Evolutionary conservation across 2,797 vertebrate species (phyloP).

Genomic region (Glyptemys insculpta): DNA sequence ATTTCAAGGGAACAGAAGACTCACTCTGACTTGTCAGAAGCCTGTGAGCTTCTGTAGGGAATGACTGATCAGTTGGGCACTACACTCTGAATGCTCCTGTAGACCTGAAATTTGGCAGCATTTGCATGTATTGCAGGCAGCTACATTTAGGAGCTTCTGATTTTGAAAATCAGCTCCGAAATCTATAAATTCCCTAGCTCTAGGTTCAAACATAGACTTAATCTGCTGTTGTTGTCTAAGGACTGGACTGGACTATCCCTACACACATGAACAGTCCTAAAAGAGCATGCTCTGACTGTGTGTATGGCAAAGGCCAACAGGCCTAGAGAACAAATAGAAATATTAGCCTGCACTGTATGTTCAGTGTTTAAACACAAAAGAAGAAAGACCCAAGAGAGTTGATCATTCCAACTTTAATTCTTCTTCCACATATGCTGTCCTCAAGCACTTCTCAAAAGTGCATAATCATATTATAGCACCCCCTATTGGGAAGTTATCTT

Average conservation of each 20-base stretch:
- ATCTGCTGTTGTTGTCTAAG: constrained; percentile 1
- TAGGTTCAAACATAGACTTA: constrained; percentile 8
- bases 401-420: not conserved
- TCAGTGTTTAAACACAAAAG: not conserved
- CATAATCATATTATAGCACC: not conserved
- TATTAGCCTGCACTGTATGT: not conserved
- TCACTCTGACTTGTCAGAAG: constrained; percentile 10
- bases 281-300: constrained; percentile 30
- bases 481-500: fast-evolving
- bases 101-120: constrained; percentile 35
- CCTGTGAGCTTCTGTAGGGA: constrained; percentile 25
- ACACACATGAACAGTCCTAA: constrained; percentile 36
- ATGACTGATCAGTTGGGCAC: constrained; percentile 33
- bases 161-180: constrained; percentile 58
- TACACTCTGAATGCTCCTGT: constrained; percentile 16
- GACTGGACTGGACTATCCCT: not conserved
- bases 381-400: not conserved
- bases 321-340: constrained; percentile 41
- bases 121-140: constrained; percentile 39
- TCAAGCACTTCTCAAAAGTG: not conserved
- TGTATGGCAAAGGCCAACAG: not conserved
- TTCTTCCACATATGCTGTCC: not conserved
- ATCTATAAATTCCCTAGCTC: not conserved
- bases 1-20: constrained; percentile 34
- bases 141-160: constrained; percentile 31